phyloP scores from a whole-genome alignment of 1,140 invertebrate genomes.

The Andrena cerasifolii region DNA sequence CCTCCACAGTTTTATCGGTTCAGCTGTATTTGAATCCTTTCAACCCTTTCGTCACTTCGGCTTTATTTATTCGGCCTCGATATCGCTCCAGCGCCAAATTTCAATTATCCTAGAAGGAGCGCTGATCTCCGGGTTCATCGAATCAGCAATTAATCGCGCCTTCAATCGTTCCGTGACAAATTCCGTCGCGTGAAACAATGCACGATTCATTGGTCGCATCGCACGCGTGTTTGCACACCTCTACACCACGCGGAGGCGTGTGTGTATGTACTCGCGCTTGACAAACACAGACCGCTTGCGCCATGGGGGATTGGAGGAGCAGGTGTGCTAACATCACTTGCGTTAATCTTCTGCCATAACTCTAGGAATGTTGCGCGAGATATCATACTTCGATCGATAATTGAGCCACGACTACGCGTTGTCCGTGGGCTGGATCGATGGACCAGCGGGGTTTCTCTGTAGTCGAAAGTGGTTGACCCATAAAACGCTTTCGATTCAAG shows the following conservation, averaged over 20 bases:
- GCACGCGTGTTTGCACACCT: conserved; percentile 17
- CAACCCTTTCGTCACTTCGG: too few relatives aligned
- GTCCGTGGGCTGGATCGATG: conserved; percentile 50
- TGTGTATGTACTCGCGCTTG: conserved; percentile 23
- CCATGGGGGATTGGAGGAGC: conserved; percentile 55
- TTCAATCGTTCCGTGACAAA: not conserved
- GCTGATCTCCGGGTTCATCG: not conserved
- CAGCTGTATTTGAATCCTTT: too few relatives aligned
- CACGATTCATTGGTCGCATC: conserved; percentile 20
- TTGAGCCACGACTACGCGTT: conserved; percentile 54
- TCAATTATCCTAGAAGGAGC: not conserved
- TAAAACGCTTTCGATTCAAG: conserved; percentile 25
- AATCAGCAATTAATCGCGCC: not conserved
- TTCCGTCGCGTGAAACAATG: not conserved
- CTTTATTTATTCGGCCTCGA: too few relatives aligned
- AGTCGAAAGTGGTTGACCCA: conserved; percentile 49
- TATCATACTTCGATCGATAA: conserved; percentile 68
- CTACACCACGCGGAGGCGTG: not conserved
- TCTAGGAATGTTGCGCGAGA: conserved; percentile 59
- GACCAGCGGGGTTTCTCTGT: conserved; percentile 1
- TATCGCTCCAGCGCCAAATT: not conserved
- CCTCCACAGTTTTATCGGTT: too few relatives aligned
- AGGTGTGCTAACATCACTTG: conserved; percentile 76
- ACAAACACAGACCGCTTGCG: conserved; percentile 34
- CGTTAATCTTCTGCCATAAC: conserved; percentile 75